phyloP scores from a whole-genome alignment of 1,140 invertebrate genomes.

The Zelostemma sp. region DNA sequence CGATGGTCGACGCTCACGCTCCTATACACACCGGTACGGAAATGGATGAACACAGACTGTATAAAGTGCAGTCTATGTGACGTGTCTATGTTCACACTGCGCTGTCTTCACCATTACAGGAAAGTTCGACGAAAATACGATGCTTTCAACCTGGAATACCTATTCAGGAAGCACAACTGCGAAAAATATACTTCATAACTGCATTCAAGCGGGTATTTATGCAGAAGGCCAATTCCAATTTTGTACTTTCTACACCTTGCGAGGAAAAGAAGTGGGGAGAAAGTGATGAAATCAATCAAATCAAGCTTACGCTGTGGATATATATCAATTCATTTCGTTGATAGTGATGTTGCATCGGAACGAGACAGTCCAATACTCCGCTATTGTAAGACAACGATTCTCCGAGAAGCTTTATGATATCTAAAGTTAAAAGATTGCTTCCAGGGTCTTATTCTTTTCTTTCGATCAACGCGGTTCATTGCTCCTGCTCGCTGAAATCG shows the following conservation, averaged over 20 bases:
- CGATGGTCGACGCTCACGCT: slow-evolving; percentile 8
- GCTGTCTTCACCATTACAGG: background rate
- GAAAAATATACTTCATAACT: background rate
- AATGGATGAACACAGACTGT: slow-evolving; percentile 10
- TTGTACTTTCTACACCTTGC: no score
- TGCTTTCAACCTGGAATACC: slow-evolving; percentile 5
- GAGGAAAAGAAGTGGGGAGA: no score
- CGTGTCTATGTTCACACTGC: slow-evolving; percentile 2
- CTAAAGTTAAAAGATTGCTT: slow-evolving; percentile 15
- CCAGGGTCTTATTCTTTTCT: slow-evolving; percentile 7
- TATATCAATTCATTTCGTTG: no score
- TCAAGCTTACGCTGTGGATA: no score
- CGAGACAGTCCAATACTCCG: slow-evolving; percentile 10
- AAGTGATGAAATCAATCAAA: no score
- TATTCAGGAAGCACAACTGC: slow-evolving; percentile 3
- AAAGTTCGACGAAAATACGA: slow-evolving; percentile 8
- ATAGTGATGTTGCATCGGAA: no score
- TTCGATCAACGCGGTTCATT: slow-evolving; percentile 10
- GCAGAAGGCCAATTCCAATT: no score
- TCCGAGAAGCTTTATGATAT: slow-evolving; percentile 2
- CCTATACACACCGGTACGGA: background rate
- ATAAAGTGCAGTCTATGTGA: slow-evolving; percentile 6
- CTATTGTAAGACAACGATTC: slow-evolving; percentile 1
- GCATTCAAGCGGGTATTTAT: background rate
- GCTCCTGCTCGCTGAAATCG: slow-evolving; percentile 13